These are phyloP conservation scores for Blastobasis adustella DNA, from an alignment of 2,888 invertebrate genomes.

Conservation along the genomic window DNA sequence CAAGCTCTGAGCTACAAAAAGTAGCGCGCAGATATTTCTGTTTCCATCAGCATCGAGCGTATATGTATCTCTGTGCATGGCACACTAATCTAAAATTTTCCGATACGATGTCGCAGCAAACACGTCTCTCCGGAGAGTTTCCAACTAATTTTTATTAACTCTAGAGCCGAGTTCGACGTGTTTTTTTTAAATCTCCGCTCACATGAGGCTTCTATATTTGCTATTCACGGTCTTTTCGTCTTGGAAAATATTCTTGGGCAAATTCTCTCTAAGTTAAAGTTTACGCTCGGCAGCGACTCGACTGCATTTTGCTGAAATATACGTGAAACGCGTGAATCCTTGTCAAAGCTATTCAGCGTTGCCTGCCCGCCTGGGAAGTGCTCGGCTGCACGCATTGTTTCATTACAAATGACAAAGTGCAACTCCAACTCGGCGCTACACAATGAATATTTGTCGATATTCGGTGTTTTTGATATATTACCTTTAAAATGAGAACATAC, in stretches of 20 bases:
- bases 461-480: too few species aligned
- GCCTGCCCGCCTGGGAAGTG: constrained; percentile 29
- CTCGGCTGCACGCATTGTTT: constrained; percentile 18
- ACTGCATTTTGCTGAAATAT: constrained; percentile 37
- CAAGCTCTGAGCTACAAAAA: too few species aligned
- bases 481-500: background rate
- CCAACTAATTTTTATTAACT: constrained; percentile 43
- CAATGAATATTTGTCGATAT: constrained; percentile 8
- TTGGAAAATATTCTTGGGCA: constrained; percentile 48
- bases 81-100: constrained; percentile 11
- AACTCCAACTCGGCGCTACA: constrained; percentile 30
- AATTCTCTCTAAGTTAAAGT: constrained; percentile 53
- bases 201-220: constrained; percentile 36
- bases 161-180: constrained; percentile 25
- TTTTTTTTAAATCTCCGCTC: constrained; percentile 10
- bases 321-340: constrained; percentile 34
- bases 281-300: constrained; percentile 50
- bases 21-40: background rate
- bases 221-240: constrained; percentile 41
- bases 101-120: constrained; percentile 22
- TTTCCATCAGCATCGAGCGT: constrained; percentile 10
- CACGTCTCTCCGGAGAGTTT: constrained; percentile 25
- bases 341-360: constrained; percentile 35
- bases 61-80: constrained; percentile 2
- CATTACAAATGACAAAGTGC: constrained; percentile 31